Evolutionary conservation across 2,888 invertebrate genomes (phyloP), one percentile per base, ranked within the genome.

Genomic region (Yponomeuta malinellus): DNA sequence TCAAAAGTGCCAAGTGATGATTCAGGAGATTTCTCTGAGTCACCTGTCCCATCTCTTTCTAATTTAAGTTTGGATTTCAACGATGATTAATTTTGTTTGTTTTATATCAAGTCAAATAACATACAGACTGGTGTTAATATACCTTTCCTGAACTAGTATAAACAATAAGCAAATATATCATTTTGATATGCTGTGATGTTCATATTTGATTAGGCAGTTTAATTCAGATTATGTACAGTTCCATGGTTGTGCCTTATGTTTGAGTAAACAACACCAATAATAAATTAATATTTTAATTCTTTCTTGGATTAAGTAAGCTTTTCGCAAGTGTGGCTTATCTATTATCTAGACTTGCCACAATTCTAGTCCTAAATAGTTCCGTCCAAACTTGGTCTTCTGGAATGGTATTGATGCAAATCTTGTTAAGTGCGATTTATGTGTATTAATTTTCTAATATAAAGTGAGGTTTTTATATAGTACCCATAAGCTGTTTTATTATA

Each of bases 341-440:
- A 43, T 37, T 29, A 68, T 52, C 29, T 31, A 63, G 48, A 1
- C 15, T 12, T 64, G 64, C 31, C 52, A 70, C n/a, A 59, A 23
- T 66, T 88, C 90, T 90, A 91, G 90, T 90, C 91, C 81, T 89
- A 84, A 82, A 79, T 81, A 80, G 85, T 88, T 90, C 91, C 91
- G 91, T 92, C 91, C 91, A 90, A 90, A 89, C 48, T 68, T n/a
- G 10, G 59, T 31, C 23, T 67, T 29, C 67, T 68, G 68, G 68
- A 52, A 52, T 52, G 31, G 48, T 52, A 63, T 48, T 70, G 43
- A 70, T 31, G 69, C 29, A 12, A 64, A 15, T 66, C 29, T 63
- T 65, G 29, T 12, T 12, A 29, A 29, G 31, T 31, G 29, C n/a
- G 65, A 12, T 31, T 68, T 67, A 43, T 68, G 48, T 68, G n/a